Evolutionary conservation across 2,888 invertebrate genomes (phyloP).

Genomic region (Hypena proboscidalis): DNA sequence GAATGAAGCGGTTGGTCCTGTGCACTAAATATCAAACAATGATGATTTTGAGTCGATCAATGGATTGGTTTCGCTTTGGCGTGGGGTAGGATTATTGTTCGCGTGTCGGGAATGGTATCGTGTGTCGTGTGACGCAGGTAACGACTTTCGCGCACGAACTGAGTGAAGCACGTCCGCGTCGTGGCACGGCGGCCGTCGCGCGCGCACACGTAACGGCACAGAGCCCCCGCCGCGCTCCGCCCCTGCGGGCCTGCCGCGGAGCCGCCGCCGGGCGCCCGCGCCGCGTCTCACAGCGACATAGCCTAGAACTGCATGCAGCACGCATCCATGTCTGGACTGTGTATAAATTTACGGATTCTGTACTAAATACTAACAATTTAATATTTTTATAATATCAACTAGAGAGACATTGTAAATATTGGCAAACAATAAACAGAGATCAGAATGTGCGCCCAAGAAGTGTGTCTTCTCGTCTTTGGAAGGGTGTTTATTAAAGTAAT

Average conservation of each 20-base stretch:
- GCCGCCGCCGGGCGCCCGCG: conserved; percentile 39
- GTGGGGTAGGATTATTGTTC: conserved; percentile 59
- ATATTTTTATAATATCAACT: too few relatives aligned
- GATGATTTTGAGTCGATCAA: conserved; percentile 52
- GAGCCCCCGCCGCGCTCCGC: conserved; percentile 60
- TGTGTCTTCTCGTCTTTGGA: too few relatives aligned
- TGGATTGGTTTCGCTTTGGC: conserved; percentile 61
- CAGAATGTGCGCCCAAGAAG: too few relatives aligned
- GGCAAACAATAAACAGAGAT: too few relatives aligned
- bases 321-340: too few relatives aligned
- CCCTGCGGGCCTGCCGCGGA: conserved; percentile 54
- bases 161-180: conserved; percentile 84
- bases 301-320: too few relatives aligned
- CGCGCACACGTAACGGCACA: conserved; percentile 77
- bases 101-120: conserved; percentile 77
- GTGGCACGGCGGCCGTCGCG: conserved; percentile 67
- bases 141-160: conserved; percentile 85
- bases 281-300: too few relatives aligned
- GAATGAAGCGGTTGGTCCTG: conserved; percentile 44
- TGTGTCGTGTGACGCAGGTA: conserved; percentile 79
- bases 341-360: too few relatives aligned
- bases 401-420: too few relatives aligned
- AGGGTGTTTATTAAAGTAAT: too few relatives aligned
- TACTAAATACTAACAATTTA: too few relatives aligned
- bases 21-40: conserved; percentile 52